A percentile compares a stretch with the other conserved stretches of the same genome.
Evolutionary conservation across 2,888 invertebrate species (phyloP).

Genomic region (Plagiodera versicolora): DNA sequence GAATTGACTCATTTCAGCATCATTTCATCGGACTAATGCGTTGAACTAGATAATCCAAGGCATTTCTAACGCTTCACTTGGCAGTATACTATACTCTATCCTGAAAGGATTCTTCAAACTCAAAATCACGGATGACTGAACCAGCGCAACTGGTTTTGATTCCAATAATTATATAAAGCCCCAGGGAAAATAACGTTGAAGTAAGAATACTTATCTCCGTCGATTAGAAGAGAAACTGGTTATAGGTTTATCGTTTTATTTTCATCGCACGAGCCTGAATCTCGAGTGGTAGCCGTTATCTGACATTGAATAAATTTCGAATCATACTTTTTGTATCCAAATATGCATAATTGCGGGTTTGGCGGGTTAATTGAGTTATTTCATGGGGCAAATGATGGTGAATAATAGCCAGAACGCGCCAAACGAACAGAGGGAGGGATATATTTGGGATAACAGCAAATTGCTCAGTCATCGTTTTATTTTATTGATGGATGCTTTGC

Average conservation of each 20-base stretch:
- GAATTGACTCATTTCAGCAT: no score
- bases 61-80: no score
- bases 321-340: slow-evolving; percentile 3
- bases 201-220: slow-evolving; percentile 3
- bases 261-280: slow-evolving; percentile 2
- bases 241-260: slow-evolving; percentile 17
- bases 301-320: slow-evolving; percentile 16
- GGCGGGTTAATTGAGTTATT: background rate
- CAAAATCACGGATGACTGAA: background rate
- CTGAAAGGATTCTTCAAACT: no score
- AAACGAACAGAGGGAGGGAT: no score
- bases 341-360: background rate
- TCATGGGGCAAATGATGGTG: background rate
- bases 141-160: background rate
- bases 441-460: no score
- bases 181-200: slow-evolving; percentile 9
- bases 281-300: slow-evolving; percentile 12
- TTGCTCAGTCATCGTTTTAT: no score
- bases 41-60: no score
- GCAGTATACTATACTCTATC: no score
- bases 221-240: slow-evolving; percentile 21
- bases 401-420: background rate
- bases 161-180: slow-evolving; percentile 12
- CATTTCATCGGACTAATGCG: no score
- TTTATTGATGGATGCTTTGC: no score